Conservation (phyloP, 2,888 invertebrate genomes). For the Sphaerophoria rueppellii region DNA sequence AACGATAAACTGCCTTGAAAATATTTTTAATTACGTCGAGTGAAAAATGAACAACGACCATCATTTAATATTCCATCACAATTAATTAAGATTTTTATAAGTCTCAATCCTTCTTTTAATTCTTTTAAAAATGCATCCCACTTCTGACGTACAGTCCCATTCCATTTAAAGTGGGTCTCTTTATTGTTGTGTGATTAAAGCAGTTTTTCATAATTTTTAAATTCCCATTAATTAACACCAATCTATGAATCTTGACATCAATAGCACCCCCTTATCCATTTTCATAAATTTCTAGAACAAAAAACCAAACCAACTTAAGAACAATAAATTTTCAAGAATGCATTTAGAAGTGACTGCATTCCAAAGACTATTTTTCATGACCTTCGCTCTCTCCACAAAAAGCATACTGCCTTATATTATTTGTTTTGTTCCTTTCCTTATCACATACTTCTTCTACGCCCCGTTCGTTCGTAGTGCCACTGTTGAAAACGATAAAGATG, state of each 20-base stretch:
- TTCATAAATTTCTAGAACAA: background rate
- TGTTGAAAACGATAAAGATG: background rate
- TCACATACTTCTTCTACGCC: background rate
- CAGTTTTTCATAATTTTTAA: background rate
- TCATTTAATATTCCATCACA: no score
- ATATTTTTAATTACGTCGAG: no score
- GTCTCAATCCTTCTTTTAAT: no score
- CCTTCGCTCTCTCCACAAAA: conserved; percentile 30
- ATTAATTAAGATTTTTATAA: no score
- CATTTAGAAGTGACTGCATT: conserved; percentile 19
- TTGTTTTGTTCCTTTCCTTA: conserved; percentile 14
- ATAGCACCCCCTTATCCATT: background rate
- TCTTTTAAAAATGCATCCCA: no score
- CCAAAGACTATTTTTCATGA: conserved; percentile 13
- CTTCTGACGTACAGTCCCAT: no score
- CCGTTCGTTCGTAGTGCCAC: no score
- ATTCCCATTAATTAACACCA: background rate
- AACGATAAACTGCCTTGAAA: no score
- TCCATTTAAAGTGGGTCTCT: no score
- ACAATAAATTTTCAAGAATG: conserved; percentile 16
- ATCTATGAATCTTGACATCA: conserved; percentile 7
- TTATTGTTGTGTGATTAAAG: background rate
- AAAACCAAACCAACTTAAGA: conserved; percentile 5
- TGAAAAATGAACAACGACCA: no score
- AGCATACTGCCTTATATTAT: conserved; percentile 28